Evolutionary conservation across 2,888 invertebrate species (phyloP).

Genomic region (Drosophila macrospina): DNA sequence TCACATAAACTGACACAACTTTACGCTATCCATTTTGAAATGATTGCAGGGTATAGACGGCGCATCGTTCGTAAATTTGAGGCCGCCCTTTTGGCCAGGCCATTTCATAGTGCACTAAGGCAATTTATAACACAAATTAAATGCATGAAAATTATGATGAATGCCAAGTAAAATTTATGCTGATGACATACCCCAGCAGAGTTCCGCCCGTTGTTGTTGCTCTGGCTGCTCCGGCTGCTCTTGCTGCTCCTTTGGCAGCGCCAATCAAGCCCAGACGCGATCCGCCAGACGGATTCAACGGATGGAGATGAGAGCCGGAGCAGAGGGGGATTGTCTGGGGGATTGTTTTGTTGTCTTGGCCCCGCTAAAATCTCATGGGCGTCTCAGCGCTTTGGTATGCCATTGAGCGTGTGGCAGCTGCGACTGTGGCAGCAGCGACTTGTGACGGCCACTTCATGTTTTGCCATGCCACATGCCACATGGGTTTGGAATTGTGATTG

Average conservation of each 20-base stretch:
- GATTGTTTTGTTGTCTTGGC: constrained; percentile 21
- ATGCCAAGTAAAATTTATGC: constrained; percentile 77
- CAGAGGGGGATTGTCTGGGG: constrained; percentile 7
- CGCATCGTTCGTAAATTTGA: constrained; percentile 33
- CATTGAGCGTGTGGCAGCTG: constrained; percentile 50
- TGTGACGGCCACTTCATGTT: constrained; percentile 35
- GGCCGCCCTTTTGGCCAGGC: constrained; percentile 44
- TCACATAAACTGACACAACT: neutral
- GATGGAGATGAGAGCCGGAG: constrained; percentile 6
- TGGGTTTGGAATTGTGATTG: constrained; percentile 17
- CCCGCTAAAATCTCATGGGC: constrained; percentile 50
- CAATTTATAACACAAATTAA: constrained; percentile 78
- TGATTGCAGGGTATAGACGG: constrained; percentile 18
- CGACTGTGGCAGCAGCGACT: neutral
- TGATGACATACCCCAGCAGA: constrained; percentile 69
- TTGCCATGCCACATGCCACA: constrained; percentile 30
- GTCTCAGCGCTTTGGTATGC: constrained; percentile 59
- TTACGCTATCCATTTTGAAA: neutral
- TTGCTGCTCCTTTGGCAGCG: constrained; percentile 30
- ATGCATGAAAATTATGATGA: constrained; percentile 79
- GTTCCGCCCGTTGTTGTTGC: constrained; percentile 26
- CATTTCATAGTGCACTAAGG: constrained; percentile 34
- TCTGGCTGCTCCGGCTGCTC: neutral
- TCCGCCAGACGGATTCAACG: constrained; percentile 41
- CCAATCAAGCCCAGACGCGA: constrained; percentile 54